Evolutionary conservation across 1,140 invertebrate genomes (phyloP), one percentile per base, ranked within the genome.

Genomic region (Elymnias hypermnestra): DNA sequence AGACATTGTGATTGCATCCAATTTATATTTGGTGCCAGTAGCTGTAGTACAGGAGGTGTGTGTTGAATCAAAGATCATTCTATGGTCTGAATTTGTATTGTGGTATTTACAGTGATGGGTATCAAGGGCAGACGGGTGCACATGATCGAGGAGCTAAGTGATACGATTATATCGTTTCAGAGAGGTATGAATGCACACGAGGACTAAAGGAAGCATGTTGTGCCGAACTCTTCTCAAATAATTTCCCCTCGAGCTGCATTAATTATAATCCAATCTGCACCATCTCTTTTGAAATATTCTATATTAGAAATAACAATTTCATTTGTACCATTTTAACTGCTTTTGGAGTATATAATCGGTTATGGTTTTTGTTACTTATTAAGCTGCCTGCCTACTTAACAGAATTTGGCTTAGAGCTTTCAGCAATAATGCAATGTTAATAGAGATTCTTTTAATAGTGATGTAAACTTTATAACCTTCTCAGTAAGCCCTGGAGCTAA

Each of bases 141-240:
- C 89, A 95, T 97, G 93, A 98, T 98, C 85, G 97, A 98, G 90
- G 95, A 97, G 89, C 91, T 98, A 85, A 97, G 95, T 89, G 95
- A 97, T 89, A 98, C 96, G 69, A 95, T 98, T 87, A 97, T 98
- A 89, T 97, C 95, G 79, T 98, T 98, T 90, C 96, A 98, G 91
- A 92, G 96, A 96, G 96, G 95, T 97, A 93, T 61, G 82, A 79
- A 65, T 41, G 68, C 78, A 73, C 70, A 64, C 60, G 52, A 7
- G 53, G 63, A 50, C 43, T 47, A 59, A 19, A 2, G 41, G 49
- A 35, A 48, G 72, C 57, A 63, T 63, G 61, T 53, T 63, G 57
- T 59, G 53, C 43, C 33, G 60, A 41, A 45, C 42, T 51, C 31
- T 48, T 22, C 18, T 57, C 25, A 19, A 19, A 31, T 54, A 28